Evolutionary conservation across 2,888 invertebrate genomes (phyloP), one percentile per base, ranked within the genome.

Genomic region (Hirtodrosophila duncani): DNA sequence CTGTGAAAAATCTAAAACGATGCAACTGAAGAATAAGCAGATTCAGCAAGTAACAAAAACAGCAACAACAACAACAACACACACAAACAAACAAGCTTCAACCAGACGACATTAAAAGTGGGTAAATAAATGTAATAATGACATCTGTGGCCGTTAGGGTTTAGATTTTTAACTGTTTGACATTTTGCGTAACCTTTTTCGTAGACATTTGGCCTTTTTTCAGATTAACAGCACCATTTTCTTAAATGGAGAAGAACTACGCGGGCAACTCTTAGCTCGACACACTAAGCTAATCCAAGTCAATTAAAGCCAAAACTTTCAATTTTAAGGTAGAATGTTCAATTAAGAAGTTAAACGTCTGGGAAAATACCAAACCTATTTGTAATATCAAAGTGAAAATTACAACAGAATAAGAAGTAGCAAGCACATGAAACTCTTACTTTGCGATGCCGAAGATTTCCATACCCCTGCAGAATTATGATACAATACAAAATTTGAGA

Each of bases 141-240:
- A 74, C 82, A 80, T 81, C 69, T 78, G 75, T 67, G 64, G 68
- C 84, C 83, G 83, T 84, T 84, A 81, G 56, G 34, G 60, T 39
- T 59, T 26, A 52, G 77, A 75, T 80, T 83, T 70, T 81, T 84
- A 84, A 82, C 83, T 84, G 81, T 84, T 70, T 83, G 83, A 84
- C 84, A 84, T 83, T 83, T 84, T 81, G 83, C 81, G 81, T 82
- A 84, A 83, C 84, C 84, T 84, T 84, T 70, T 83, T 70, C 69
- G 57, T 59, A 63, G 77, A 64, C 72, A 59, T 71, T 81, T 81
- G 70, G 70, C 81, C 81, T 72, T 72, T 78, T 42, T 53, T 44
- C 43, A 39, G 61, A 61, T 52, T 61, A 61, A 52, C 39, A 20
- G 38, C 39, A 24, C n/a, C n/a, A n/a, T n/a, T 34, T 29, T 55